Evolutionary conservation across 1,140 invertebrate species (phyloP).

Genomic region (Drosophila parvula): DNA sequence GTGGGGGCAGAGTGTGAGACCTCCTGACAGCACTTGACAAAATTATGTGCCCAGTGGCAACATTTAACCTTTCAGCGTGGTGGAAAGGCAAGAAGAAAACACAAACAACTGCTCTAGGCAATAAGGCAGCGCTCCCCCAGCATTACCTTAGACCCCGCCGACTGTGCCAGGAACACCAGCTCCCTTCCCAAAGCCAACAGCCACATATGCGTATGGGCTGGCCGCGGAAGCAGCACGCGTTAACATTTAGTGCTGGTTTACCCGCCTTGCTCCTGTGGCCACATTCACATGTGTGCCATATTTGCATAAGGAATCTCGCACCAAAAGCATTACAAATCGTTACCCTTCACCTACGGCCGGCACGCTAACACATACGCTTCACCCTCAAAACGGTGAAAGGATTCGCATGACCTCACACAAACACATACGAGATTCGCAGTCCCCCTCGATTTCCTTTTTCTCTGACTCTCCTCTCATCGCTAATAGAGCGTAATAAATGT

Average conservation of each 20-base stretch:
- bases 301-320: conserved; percentile 69
- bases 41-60: conserved; percentile 73
- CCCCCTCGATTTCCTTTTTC: conserved; percentile 3
- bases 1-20: conserved; percentile 20
- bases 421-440: conserved; percentile 7
- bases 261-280: conserved; percentile 31
- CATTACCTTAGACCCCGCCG: not conserved
- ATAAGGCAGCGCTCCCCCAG: not conserved
- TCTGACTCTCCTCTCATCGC: conserved; percentile 36
- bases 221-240: conserved; percentile 68
- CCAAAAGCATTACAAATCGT: conserved; percentile 70
- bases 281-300: conserved; percentile 42
- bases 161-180: conserved; percentile 3
- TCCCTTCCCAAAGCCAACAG: conserved; percentile 3
- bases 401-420: conserved; percentile 67
- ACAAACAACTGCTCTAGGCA: conserved; percentile 57
- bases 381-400: conserved; percentile 55
- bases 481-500: conserved; percentile 83
- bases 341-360: conserved; percentile 23
- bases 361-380: conserved; percentile 24
- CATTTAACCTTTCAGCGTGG: conserved; percentile 74
- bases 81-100: conserved; percentile 34
- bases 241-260: conserved; percentile 71
- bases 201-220: conserved; percentile 36
- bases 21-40: conserved; percentile 77